Percentiles rank a stretch among this genome's conserved stretches.
phyloP scores from a whole-genome alignment of 2,888 invertebrate species.

The Acleris sparsana region DNA sequence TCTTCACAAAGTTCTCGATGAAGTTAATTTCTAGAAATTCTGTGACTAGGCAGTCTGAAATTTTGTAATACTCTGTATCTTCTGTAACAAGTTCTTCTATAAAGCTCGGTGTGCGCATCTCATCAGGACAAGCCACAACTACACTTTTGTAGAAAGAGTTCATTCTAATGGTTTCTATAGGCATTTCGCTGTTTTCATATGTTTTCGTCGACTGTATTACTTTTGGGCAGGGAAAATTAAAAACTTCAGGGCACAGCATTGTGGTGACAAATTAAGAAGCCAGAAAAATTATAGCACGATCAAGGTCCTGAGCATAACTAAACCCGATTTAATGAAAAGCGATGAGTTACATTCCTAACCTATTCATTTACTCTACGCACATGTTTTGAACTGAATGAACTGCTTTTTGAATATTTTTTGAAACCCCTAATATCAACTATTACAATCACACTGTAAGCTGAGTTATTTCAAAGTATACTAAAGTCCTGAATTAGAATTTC shows the following conservation, averaged over 20 bases:
- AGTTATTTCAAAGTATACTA: too few relatives aligned
- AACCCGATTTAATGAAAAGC: too few relatives aligned
- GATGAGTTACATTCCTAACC: too few relatives aligned
- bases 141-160: constrained; percentile 71
- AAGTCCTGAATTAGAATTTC: too few relatives aligned
- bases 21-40: constrained; percentile 64
- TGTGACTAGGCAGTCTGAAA: constrained; percentile 55
- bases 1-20: constrained; percentile 66
- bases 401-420: too few relatives aligned
- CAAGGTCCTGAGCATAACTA: too few relatives aligned
- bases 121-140: constrained; percentile 71
- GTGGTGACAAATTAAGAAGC: constrained; percentile 31
- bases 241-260: constrained; percentile 73
- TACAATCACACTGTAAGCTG: too few relatives aligned
- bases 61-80: constrained; percentile 69
- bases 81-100: constrained; percentile 59
- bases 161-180: constrained; percentile 51
- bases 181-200: constrained; percentile 49
- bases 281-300: background rate
- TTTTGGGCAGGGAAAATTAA: constrained; percentile 69
- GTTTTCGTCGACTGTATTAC: constrained; percentile 51
- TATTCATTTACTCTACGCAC: too few relatives aligned
- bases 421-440: too few relatives aligned
- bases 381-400: too few relatives aligned
- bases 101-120: constrained; percentile 55